These are phyloP conservation scores for Drosophila cardini DNA, from an alignment of 1,140 invertebrate species.

Conservation along the genomic window DNA sequence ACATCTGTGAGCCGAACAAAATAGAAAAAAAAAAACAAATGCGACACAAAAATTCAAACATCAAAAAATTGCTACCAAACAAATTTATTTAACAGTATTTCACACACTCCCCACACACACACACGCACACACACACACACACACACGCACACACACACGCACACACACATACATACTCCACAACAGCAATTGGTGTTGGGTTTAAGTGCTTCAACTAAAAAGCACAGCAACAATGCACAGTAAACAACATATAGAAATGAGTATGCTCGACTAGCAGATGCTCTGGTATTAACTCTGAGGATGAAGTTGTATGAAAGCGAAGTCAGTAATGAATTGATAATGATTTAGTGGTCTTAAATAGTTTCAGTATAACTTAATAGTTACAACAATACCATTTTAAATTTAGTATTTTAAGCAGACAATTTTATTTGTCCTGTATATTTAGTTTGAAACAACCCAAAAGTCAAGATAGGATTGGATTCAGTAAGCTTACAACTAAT, in stretches of 20 bases:
- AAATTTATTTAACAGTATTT: conserved; percentile 69
- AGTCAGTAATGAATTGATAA: too few relatives aligned
- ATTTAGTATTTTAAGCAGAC: neutral
- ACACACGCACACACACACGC: conserved; percentile 1
- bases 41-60: conserved; percentile 16
- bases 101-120: conserved; percentile 21
- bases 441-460: too few relatives aligned
- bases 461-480: too few relatives aligned
- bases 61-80: conserved; percentile 58
- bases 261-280: neutral
- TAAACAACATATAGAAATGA: neutral
- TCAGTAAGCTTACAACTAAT: too few relatives aligned
- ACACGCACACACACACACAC: neutral
- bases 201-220: conserved; percentile 37
- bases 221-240: conserved; percentile 17
- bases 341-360: too few relatives aligned
- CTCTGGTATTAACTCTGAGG: neutral
- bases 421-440: too few relatives aligned
- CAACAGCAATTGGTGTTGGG: conserved; percentile 52
- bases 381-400: too few relatives aligned
- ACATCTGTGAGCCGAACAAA: conserved; percentile 71
- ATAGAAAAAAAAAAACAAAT: conserved; percentile 37
- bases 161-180: neutral
- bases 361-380: too few relatives aligned
- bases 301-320: too few relatives aligned